A percentile compares a stretch with the other conserved stretches of the same genome.
Evolutionary conservation across 2,888 invertebrate species (phyloP).

Genomic region (Drosophila flavopinicola): DNA sequence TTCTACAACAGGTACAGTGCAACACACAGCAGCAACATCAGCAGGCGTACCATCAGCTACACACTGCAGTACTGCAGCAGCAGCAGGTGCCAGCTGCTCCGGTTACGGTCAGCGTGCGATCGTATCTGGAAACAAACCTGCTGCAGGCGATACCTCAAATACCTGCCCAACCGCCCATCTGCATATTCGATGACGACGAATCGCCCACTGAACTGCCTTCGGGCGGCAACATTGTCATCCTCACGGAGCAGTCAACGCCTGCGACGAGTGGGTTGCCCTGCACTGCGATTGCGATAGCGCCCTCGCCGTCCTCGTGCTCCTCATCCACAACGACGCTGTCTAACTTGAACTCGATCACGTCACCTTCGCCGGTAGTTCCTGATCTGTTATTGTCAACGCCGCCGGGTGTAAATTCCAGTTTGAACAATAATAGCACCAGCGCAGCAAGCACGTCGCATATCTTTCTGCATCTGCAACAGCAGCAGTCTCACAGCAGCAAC

Average conservation of each 20-base stretch:
- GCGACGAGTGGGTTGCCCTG: too few relatives aligned
- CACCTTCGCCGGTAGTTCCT: conserved; percentile 84
- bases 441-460: conserved; percentile 48
- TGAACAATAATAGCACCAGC: conserved; percentile 54
- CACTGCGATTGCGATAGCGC: conserved; percentile 63
- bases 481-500: conserved; percentile 48
- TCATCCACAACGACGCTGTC: conserved; percentile 79
- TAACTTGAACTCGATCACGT: conserved; percentile 84
- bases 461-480: conserved; percentile 48
- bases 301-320: conserved; percentile 74
- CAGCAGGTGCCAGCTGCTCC: conserved; percentile 35
- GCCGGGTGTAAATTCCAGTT: conserved; percentile 75
- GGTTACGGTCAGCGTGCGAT: conserved; percentile 71
- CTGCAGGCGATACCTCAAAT: conserved; percentile 83
- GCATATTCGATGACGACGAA: conserved; percentile 84
- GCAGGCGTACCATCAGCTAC: conserved; percentile 48
- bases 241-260: conserved; percentile 71
- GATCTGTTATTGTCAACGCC: conserved; percentile 83
- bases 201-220: conserved; percentile 79
- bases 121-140: conserved; percentile 81
- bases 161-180: conserved; percentile 83
- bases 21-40: conserved; percentile 68
- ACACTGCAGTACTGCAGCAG: conserved; percentile 37
- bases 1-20: conserved; percentile 56
- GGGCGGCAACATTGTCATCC: conserved; percentile 67